A percentile compares a stretch with the other conserved stretches of the same genome.
These are phyloP conservation scores for Ormyrus labotus DNA, from an alignment of 2,888 invertebrate genomes.

Conservation along the genomic window DNA sequence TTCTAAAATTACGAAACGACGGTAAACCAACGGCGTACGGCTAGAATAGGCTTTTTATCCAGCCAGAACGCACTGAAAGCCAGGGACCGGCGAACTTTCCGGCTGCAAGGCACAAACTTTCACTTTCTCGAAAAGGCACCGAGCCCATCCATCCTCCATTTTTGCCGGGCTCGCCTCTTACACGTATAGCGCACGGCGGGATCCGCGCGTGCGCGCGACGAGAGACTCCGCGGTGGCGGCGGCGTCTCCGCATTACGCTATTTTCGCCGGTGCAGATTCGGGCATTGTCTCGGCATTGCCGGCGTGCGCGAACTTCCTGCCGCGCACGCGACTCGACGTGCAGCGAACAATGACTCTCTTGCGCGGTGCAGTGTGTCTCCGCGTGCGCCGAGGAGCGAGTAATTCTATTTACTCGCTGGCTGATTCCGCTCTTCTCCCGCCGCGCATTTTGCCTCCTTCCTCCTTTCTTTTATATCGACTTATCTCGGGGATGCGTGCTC, in stretches of 20 bases:
- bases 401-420: constrained; percentile 51
- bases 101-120: too few species aligned
- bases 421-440: background rate
- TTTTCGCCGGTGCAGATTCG: constrained; percentile 39
- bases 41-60: too few species aligned
- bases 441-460: background rate
- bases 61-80: too few species aligned
- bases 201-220: constrained; percentile 1
- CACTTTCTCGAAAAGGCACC: too few species aligned
- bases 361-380: background rate
- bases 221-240: background rate
- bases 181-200: background rate
- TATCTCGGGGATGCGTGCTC: too few species aligned
- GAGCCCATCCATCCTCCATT: too few species aligned
- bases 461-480: background rate
- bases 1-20: too few species aligned
- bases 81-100: too few species aligned
- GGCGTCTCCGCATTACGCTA: constrained; percentile 27
- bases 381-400: constrained; percentile 23
- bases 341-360: constrained; percentile 33
- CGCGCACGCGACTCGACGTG: constrained; percentile 12
- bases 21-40: too few species aligned
- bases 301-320: constrained; percentile 30
- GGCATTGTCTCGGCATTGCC: constrained; percentile 25
- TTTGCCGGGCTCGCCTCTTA: too few species aligned